A percentile compares a stretch with the other conserved stretches of the same genome.
phyloP scores from a whole-genome alignment of 2,888 invertebrate species.

The Formica aserva region DNA sequence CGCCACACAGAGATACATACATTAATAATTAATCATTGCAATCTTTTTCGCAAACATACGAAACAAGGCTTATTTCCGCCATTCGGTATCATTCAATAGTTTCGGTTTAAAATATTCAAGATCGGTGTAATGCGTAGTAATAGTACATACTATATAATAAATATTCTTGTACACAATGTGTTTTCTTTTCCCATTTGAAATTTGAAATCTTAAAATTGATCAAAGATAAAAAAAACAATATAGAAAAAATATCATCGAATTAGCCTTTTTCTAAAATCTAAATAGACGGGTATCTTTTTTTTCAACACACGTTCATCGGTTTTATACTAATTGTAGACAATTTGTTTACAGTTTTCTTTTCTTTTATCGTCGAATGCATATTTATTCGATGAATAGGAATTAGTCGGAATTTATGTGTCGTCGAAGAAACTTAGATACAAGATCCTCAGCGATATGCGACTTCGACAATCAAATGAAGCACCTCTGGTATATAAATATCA shows the following conservation, averaged over 20 bases:
- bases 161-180: neutral
- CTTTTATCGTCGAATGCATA: neutral
- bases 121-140: neutral
- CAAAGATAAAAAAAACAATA: neutral
- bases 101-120: slow-evolving; percentile 3
- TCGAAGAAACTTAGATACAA: neutral
- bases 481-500: neutral
- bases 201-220: neutral
- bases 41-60: neutral
- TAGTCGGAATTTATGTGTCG: neutral
- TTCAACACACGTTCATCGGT: neutral
- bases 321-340: neutral
- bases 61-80: neutral
- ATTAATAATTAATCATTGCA: neutral
- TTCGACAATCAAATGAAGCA: neutral
- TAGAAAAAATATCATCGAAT: neutral
- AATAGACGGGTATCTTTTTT: neutral
- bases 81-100: neutral
- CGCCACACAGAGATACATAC: neutral
- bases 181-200: neutral
- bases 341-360: neutral
- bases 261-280: neutral
- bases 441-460: neutral
- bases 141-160: neutral
- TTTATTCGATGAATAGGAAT: neutral